Evolutionary conservation across 2,888 invertebrate species (phyloP), one percentile per base, ranked within the genome.

Genomic region (Dorcus hopei): DNA sequence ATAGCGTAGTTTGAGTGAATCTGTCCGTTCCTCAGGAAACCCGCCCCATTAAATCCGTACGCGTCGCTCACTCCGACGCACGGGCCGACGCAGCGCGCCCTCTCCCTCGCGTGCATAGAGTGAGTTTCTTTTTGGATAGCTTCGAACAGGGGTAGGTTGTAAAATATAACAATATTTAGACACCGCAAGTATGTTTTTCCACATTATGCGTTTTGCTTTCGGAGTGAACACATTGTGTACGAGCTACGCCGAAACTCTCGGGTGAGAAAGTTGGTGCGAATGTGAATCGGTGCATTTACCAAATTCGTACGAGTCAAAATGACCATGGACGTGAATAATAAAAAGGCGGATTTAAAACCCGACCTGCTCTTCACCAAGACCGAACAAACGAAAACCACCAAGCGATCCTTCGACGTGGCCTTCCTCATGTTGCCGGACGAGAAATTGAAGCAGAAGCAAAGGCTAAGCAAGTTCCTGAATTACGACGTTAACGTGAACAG

Each of bases 371-470:
- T 67, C 52, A 66, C 55, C 43, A 66, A 59, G 53, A 65, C 66
- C 58, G 49, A 43, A 45, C 75, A 73, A 14, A 74, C 71, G 70
- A 84, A 79, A 71, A 82, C 77, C 65, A 81, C 67, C 41, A 95
- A 95, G 71, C 81, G 95, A 11, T 90, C 93, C 0, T 95, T 95
- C 74, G 94, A 95, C 75, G 94, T 95, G 8, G 94, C 94, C 0
- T 95, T 95, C 70, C 79, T 95, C 26, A 93, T 94, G 83, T 88
- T 91, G 76, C 93, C 93, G 1, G 93, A 93, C 73, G 93, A 93
- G 62, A 90, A 90, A 70, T 77, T 90, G 49, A 87, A 88, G 53
- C 84, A 87, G 49, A 86, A 87, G 67, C 83, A 81, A 71, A 74
- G 83, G 70, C 79, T 83, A 19, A 80, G 82, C 0, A 83, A 82